Base-by-base conservation (phyloP, 2,888 invertebrate species). In the Brenthis ino region DNA sequence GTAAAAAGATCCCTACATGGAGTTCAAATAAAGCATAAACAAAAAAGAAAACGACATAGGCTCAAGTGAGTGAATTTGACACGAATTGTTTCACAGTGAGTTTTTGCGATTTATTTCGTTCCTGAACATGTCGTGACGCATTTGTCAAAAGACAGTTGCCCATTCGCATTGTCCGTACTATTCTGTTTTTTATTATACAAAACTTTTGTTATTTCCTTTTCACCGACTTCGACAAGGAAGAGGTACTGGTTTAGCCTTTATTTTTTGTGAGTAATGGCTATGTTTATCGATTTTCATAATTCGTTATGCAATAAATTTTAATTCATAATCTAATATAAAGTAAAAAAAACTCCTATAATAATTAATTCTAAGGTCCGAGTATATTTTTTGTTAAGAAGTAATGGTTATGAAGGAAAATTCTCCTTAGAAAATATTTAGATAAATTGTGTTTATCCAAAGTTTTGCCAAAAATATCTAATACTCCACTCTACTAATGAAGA, bases 1-100 rank as follows among this genome's bases (percentile, higher is more conserved):
- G 70, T 79, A 79, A 85, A 85, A 83, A 85, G 80, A 80, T 79
- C 80, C 81, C 80, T 75, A 75, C 74, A 76, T 74, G 81, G 84
- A 82, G 84, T 80, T 83, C 80, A 83, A 74, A 77, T 75, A 74
- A 73, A 76, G 72, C 63, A 73, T 81, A 83, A 83, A 81, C 80
- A 83, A 83, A 84, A 80, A 76, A 77, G 72, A 74, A 75, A 78
- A 70, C 67, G 71, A 73, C 70, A 72, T 68, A 73, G 67, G 64
- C 70, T 64, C 74, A 71, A 75, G 70, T 74, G 72, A 76, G 75
- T 76, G 77, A 75, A 74, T 74, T 76, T 76, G 76, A 76, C 76
- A 72, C 67, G 74, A 68, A 75, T 76, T 78, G 77, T 78, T 76
- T 71, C 66, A 51, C 65, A 55, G 57, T 60, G 28, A 70, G 65